A percentile compares a stretch with the other conserved stretches of the same genome.
Conservation (phyloP, 2,797 vertebrate species). For the Cheirogaleus major region DNA sequence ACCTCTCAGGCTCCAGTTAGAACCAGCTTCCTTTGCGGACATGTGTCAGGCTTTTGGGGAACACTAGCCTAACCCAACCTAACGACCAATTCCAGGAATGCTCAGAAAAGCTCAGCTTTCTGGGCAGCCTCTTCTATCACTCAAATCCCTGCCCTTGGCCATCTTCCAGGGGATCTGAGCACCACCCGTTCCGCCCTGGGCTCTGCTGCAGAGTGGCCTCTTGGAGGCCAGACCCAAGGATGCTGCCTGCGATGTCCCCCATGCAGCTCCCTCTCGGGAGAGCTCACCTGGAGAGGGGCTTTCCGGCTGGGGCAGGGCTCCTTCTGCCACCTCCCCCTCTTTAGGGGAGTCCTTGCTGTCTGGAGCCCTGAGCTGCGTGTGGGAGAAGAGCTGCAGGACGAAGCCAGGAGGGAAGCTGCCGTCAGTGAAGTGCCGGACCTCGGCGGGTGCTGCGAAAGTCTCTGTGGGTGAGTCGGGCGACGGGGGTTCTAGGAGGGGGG, state of each 20-base stretch:
- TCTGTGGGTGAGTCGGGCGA: conserved; percentile 66
- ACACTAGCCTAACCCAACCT: not conserved
- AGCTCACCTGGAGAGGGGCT: conserved; percentile 74
- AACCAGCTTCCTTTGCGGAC: not conserved
- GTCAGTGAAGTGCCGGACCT: conserved; percentile 80
- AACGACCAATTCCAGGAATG: not conserved
- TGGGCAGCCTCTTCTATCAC: not conserved
- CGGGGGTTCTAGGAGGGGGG: not conserved
- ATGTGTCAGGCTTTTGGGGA: not conserved
- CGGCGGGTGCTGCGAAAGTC: conserved; percentile 68
- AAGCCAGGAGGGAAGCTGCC: conserved; percentile 81
- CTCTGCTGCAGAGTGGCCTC: not conserved
- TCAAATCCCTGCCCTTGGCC: not conserved
- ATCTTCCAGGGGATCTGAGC: not conserved
- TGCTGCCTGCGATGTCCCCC: accelerated
- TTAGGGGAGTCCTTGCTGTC: conserved; percentile 16
- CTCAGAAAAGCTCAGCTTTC: not conserved
- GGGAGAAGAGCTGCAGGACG: conserved; percentile 78
- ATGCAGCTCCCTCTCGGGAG: accelerated
- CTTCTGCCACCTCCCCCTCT: not conserved
- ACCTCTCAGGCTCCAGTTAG: not conserved
- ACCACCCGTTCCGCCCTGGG: not conserved
- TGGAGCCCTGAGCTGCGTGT: conserved; percentile 63
- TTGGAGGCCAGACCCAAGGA: not conserved
- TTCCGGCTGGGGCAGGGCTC: not conserved